Evolutionary conservation across 2,797 vertebrate species (phyloP).

Genomic region (Cynopterus sphinx): DNA sequence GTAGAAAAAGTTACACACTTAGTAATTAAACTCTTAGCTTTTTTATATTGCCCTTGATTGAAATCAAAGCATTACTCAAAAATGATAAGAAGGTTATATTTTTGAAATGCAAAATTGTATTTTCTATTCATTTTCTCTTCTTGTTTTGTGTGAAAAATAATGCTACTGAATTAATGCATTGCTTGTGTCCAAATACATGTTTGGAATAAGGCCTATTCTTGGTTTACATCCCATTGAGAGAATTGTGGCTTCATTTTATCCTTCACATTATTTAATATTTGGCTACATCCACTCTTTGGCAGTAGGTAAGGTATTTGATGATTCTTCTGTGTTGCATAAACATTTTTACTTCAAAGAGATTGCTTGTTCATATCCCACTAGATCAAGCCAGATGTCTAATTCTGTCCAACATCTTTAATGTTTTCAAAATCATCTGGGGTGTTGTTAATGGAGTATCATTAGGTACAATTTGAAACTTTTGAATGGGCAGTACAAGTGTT

Average conservation of each 20-base stretch:
- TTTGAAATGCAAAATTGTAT: neutral
- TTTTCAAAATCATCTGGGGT: slow-evolving; percentile 54
- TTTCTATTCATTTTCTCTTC: neutral
- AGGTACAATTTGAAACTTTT: neutral
- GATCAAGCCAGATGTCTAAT: slow-evolving; percentile 41
- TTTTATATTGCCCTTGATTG: neutral
- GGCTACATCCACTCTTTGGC: neutral
- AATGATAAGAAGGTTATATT: neutral
- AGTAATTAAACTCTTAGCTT: neutral
- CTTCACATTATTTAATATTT: slow-evolving; percentile 58
- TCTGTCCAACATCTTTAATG: slow-evolving; percentile 34
- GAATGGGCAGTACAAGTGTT: slow-evolving; percentile 16
- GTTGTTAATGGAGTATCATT: slow-evolving; percentile 47
- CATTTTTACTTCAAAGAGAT: slow-evolving; percentile 64
- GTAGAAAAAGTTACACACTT: neutral
- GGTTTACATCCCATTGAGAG: slow-evolving; percentile 6
- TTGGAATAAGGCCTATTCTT: slow-evolving; percentile 11
- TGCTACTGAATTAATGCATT: neutral
- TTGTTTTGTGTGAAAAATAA: neutral
- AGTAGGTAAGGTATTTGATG: slow-evolving; percentile 20
- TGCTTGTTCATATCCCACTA: neutral
- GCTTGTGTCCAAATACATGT: neutral
- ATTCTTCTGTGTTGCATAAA: slow-evolving; percentile 66
- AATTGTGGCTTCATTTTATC: neutral
- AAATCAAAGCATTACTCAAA: slow-evolving; percentile 1